Evolutionary conservation across 1,140 invertebrate genomes (phyloP).

Genomic region (Tetraneura akinire): DNA sequence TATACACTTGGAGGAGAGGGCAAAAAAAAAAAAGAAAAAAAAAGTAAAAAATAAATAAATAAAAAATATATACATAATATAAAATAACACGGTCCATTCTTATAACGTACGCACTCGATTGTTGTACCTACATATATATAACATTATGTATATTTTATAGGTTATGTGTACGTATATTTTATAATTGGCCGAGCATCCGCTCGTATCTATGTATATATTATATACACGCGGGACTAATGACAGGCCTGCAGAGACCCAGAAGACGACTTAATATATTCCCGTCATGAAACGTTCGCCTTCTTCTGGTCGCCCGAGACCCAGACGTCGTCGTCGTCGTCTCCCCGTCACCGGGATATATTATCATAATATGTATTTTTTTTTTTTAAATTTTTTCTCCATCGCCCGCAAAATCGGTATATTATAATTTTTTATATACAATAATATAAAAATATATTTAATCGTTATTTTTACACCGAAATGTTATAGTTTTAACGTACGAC

Average conservation of each 20-base stretch:
- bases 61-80: too few species aligned
- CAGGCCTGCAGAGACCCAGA: neutral
- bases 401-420: neutral
- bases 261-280: constrained; percentile 47
- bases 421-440: too few species aligned
- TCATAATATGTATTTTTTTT: neutral
- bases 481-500: too few species aligned
- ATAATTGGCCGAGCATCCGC: constrained; percentile 44
- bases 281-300: constrained; percentile 19
- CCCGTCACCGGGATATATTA: too few species aligned
- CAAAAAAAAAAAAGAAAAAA: neutral
- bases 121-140: neutral
- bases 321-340: neutral
- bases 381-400: too few species aligned
- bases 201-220: neutral
- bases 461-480: too few species aligned
- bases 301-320: neutral
- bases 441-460: too few species aligned
- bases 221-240: constrained; percentile 29
- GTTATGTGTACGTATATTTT: constrained; percentile 3
- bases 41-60: too few species aligned
- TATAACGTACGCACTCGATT: too few species aligned
- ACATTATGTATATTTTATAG: neutral
- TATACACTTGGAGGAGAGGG: neutral
- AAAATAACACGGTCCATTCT: constrained; percentile 23